A percentile compares a stretch with the other conserved stretches of the same genome.
These are phyloP conservation scores for Craterocephalus amniculus DNA, from an alignment of 2,797 vertebrate species.

Conservation along the genomic window DNA sequence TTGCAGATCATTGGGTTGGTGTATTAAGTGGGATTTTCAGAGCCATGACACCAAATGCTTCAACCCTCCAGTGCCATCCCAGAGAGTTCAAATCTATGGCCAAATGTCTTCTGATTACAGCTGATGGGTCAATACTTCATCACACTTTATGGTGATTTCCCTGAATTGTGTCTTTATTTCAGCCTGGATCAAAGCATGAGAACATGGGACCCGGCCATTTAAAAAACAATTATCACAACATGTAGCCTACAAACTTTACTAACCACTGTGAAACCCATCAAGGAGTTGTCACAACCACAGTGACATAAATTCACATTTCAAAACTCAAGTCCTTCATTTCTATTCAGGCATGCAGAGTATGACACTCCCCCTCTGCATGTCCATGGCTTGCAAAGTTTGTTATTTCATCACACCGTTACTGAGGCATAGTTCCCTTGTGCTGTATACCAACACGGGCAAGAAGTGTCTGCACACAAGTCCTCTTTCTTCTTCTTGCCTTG, in stretches of 20 bases:
- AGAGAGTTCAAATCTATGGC: neutral
- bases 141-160: neutral
- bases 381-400: slow-evolving; percentile 12
- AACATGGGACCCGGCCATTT: neutral
- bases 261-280: slow-evolving; percentile 4
- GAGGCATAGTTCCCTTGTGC: neutral
- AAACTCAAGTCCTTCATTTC: slow-evolving; percentile 27
- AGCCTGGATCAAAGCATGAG: neutral
- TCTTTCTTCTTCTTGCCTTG: slow-evolving; percentile 15
- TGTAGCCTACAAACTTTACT: neutral
- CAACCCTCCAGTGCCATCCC: neutral
- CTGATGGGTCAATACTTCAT: neutral
- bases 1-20: neutral
- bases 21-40: neutral
- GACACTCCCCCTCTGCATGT: slow-evolving; percentile 17
- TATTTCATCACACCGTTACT: neutral
- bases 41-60: neutral
- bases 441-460: slow-evolving; percentile 21
- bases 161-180: neutral
- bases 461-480: slow-evolving; percentile 5
- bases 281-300: neutral
- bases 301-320: slow-evolving; percentile 7
- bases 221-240: neutral
- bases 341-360: slow-evolving; percentile 32
- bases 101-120: neutral